Evolutionary conservation across 2,888 invertebrate genomes (phyloP).

Genomic region (Drosophila emarginata): DNA sequence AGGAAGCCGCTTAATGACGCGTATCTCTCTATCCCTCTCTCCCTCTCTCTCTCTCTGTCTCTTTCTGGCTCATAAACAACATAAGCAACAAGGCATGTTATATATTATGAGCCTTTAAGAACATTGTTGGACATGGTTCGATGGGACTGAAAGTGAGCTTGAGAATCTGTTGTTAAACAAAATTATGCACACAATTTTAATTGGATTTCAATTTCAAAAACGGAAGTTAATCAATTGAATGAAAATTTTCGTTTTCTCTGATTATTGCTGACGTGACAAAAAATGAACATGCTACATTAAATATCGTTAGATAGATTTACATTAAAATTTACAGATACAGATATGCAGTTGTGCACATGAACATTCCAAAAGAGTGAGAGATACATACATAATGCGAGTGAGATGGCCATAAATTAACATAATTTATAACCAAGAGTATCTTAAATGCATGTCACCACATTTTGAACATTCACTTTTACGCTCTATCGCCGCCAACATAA

Average conservation of each 20-base stretch:
- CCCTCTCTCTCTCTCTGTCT: constrained; percentile 17
- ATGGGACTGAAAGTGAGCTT: constrained; percentile 67
- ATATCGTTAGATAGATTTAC: constrained; percentile 37
- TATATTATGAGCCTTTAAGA: constrained; percentile 46
- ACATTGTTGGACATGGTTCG: constrained; percentile 61
- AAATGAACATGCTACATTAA: constrained; percentile 63
- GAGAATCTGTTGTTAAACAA: constrained; percentile 52
- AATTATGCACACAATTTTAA: constrained; percentile 71
- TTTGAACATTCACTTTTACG: constrained; percentile 72
- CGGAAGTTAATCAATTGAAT: constrained; percentile 44
- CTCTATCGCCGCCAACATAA: constrained; percentile 56
- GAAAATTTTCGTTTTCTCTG: background rate
- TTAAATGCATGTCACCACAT: constrained; percentile 74
- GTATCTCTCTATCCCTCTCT: constrained; percentile 38
- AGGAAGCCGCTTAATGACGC: constrained; percentile 69
- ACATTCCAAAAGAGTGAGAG: constrained; percentile 30
- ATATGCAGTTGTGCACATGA: background rate
- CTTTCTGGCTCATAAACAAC: constrained; percentile 62
- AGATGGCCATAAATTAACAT: constrained; percentile 70
- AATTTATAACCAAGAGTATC: constrained; percentile 72
- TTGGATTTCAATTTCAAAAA: constrained; percentile 60
- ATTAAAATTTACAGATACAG: constrained; percentile 10
- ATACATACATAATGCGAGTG: constrained; percentile 26
- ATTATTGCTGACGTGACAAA: constrained; percentile 46
- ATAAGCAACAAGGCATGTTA: constrained; percentile 68